phyloP scores from a whole-genome alignment of 2,797 vertebrate genomes.

The Melanotaenia pygmaea region DNA sequence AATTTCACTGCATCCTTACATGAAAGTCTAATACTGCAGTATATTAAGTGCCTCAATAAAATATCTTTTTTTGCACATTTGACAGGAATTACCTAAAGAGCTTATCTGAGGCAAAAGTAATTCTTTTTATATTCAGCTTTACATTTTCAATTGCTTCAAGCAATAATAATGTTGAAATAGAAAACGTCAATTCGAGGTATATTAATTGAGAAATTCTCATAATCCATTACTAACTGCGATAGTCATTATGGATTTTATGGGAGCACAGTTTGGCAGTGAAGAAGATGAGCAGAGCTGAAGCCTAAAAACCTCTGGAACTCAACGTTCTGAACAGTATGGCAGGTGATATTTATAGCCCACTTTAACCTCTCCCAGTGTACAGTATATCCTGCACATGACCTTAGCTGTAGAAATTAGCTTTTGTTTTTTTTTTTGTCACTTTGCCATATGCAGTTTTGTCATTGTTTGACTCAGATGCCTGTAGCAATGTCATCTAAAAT shows the following conservation, averaged over 20 bases:
- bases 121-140: slow-evolving; percentile 12
- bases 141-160: slow-evolving; percentile 13
- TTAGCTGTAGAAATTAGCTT: slow-evolving; percentile 32
- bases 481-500: slow-evolving; percentile 34
- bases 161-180: not conserved
- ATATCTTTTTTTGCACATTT: not conserved
- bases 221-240: slow-evolving; percentile 1
- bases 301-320: slow-evolving; percentile 23
- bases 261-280: slow-evolving; percentile 14
- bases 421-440: slow-evolving; percentile 29
- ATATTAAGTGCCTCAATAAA: slow-evolving; percentile 3
- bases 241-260: slow-evolving; percentile 4
- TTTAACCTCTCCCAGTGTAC: slow-evolving; percentile 33
- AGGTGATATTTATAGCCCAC: slow-evolving; percentile 55
- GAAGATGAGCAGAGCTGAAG: slow-evolving; percentile 34
- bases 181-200: slow-evolving; percentile 9
- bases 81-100: slow-evolving; percentile 2
- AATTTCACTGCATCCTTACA: slow-evolving; percentile 7
- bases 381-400: slow-evolving; percentile 43
- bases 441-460: slow-evolving; percentile 28
- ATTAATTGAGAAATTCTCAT: slow-evolving; percentile 19
- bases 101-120: not conserved
- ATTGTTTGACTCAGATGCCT: slow-evolving; percentile 14
- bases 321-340: slow-evolving; percentile 47
- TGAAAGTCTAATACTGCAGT: slow-evolving; percentile 4